phyloP scores from a whole-genome alignment of 2,113 vertebrate genomes.

The Chrysemys picta region DNA sequence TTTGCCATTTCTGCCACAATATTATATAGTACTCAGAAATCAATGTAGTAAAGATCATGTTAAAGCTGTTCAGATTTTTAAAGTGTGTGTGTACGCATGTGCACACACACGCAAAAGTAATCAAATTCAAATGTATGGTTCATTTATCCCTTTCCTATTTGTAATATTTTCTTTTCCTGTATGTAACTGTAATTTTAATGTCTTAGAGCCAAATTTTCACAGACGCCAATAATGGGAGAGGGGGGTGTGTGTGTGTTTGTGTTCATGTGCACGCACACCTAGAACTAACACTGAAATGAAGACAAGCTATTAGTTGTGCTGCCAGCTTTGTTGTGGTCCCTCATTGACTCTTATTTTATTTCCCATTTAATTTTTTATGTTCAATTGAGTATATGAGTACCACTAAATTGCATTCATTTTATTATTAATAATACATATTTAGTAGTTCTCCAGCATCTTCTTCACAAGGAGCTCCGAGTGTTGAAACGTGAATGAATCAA shows the following conservation, averaged over 20 bases:
- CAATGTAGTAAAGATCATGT: neutral
- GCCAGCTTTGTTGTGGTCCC: neutral
- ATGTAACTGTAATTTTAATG: neutral
- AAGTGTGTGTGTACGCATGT: neutral
- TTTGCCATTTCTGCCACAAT: neutral
- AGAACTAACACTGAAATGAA: neutral
- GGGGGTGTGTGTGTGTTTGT: neutral
- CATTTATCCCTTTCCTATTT: neutral
- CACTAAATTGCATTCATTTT: neutral
- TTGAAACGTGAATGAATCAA: constrained; percentile 25
- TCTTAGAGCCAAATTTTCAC: neutral
- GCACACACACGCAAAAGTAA: neutral
- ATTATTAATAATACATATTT: constrained; percentile 6
- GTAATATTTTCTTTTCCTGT: neutral
- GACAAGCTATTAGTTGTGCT: neutral
- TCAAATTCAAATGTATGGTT: neutral
- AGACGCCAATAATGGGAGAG: neutral
- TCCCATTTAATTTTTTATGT: constrained; percentile 5
- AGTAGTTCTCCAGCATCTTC: neutral
- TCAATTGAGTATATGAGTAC: neutral
- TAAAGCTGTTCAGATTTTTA: neutral
- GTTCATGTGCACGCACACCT: neutral
- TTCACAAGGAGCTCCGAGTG: neutral
- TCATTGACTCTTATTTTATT: neutral
- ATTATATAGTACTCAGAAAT: neutral